Evolutionary conservation across 2,797 vertebrate species (phyloP).

Genomic region (Enteromius argenteus): DNA sequence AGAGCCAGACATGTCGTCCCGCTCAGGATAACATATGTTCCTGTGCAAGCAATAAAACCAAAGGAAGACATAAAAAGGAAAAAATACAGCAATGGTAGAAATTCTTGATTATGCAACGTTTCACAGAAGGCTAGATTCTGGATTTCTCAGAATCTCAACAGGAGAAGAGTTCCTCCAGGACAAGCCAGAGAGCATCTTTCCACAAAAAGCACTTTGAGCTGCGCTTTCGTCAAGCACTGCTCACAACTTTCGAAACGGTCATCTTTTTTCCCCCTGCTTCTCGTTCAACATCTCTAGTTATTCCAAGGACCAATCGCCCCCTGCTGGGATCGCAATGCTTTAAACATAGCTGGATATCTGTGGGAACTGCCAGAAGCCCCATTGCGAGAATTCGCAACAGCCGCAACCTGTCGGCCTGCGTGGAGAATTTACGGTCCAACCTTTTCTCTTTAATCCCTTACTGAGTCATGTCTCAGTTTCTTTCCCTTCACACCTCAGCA

Average conservation of each 20-base stretch:
- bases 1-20: constrained; percentile 18
- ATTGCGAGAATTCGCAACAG: constrained; percentile 80
- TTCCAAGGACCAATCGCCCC: constrained; percentile 71
- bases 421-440: constrained; percentile 76
- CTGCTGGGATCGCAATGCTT: constrained; percentile 80
- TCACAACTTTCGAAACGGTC: constrained; percentile 47
- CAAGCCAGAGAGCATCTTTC: constrained; percentile 29
- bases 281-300: constrained; percentile 55
- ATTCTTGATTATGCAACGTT: neutral
- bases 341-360: constrained; percentile 81
- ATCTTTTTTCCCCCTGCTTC: constrained; percentile 53
- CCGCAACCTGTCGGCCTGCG: constrained; percentile 76
- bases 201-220: constrained; percentile 32
- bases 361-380: constrained; percentile 73
- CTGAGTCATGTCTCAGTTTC: constrained; percentile 44
- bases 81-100: neutral
- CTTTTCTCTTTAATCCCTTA: constrained; percentile 67
- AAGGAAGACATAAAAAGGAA: constrained; percentile 51
- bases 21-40: neutral
- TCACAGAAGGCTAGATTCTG: neutral
- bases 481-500: constrained; percentile 43
- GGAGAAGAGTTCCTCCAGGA: constrained; percentile 18
- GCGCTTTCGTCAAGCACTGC: constrained; percentile 32
- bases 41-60: neutral
- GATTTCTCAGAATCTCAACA: constrained; percentile 29